Evolutionary conservation across 2,888 invertebrate species (phyloP).

Genomic region (Drosophila subquinaria): DNA sequence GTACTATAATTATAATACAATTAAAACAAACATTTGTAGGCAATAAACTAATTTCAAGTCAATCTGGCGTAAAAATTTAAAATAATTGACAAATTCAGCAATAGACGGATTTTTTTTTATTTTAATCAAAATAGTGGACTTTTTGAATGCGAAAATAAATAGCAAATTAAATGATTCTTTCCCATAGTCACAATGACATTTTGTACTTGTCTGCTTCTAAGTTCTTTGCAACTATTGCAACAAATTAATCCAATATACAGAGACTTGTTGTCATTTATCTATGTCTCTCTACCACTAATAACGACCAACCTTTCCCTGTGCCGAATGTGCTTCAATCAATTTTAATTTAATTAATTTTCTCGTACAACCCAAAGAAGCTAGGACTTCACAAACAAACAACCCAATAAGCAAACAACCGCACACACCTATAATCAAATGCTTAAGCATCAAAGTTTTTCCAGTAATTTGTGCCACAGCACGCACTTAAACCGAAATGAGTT

Average conservation of each 20-base stretch:
- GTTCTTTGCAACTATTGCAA: constrained; percentile 1
- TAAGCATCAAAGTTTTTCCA: constrained; percentile 66
- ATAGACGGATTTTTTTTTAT: constrained; percentile 1
- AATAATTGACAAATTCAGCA: constrained; percentile 19
- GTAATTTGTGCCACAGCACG: constrained; percentile 61
- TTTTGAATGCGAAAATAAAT: too few relatives aligned
- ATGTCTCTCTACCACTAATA: constrained; percentile 29
- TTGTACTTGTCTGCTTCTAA: background rate
- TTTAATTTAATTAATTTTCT: constrained; percentile 74
- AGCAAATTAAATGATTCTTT: background rate
- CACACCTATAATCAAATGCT: constrained; percentile 52
- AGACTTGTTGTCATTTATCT: constrained; percentile 39
- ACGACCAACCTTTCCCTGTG: constrained; percentile 41
- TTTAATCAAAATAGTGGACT: background rate
- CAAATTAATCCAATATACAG: constrained; percentile 41
- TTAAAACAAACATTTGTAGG: constrained; percentile 28
- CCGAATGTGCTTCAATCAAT: constrained; percentile 67
- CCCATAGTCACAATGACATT: background rate
- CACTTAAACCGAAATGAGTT: constrained; percentile 73
- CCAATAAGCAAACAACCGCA: constrained; percentile 28
- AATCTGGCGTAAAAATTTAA: constrained; percentile 10
- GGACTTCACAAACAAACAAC: constrained; percentile 26
- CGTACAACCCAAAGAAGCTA: constrained; percentile 33
- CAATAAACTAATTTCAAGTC: constrained; percentile 1
- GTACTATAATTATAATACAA: constrained; percentile 16